Percentiles rank a stretch among this genome's conserved stretches.
Conservation (phyloP, 2,113 vertebrate species). For the Triplophysa siluroides region DNA sequence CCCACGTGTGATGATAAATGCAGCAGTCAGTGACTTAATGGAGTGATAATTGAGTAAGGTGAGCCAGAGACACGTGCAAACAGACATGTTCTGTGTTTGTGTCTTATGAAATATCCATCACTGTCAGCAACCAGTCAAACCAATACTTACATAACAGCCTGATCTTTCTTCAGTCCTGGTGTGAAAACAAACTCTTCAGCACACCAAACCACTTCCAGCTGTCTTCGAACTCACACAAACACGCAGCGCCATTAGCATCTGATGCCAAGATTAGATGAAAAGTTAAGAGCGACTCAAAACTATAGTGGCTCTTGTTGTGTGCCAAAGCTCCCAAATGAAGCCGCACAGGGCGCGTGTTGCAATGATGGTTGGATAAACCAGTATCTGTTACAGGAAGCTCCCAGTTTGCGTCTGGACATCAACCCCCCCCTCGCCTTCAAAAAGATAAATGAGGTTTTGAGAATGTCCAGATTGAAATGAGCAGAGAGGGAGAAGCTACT, state of each 20-base stretch:
- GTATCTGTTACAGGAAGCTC: slow-evolving; percentile 30
- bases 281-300: slow-evolving; percentile 73
- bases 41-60: slow-evolving; percentile 55
- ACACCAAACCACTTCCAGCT: slow-evolving; percentile 77
- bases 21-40: slow-evolving; percentile 57
- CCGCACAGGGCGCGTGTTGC: slow-evolving; percentile 1
- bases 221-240: slow-evolving; percentile 62
- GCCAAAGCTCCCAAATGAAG: slow-evolving; percentile 49
- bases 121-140: slow-evolving; percentile 50
- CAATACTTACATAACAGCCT: slow-evolving; percentile 63
- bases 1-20: background rate
- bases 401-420: slow-evolving; percentile 68
- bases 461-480: slow-evolving; percentile 60
- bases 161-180: slow-evolving; percentile 57
- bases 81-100: slow-evolving; percentile 44
- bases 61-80: slow-evolving; percentile 60
- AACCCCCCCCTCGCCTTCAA: slow-evolving; percentile 59
- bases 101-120: slow-evolving; percentile 54
- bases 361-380: background rate
- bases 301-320: slow-evolving; percentile 67
- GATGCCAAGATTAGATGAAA: slow-evolving; percentile 65
- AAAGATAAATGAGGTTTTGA: slow-evolving; percentile 66
- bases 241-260: slow-evolving; percentile 47
- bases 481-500: slow-evolving; percentile 36
- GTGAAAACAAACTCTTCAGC: slow-evolving; percentile 70